Evolutionary conservation across 2,888 invertebrate genomes (phyloP), one percentile per base, ranked within the genome.

Genomic region (Agrotis clavis): DNA sequence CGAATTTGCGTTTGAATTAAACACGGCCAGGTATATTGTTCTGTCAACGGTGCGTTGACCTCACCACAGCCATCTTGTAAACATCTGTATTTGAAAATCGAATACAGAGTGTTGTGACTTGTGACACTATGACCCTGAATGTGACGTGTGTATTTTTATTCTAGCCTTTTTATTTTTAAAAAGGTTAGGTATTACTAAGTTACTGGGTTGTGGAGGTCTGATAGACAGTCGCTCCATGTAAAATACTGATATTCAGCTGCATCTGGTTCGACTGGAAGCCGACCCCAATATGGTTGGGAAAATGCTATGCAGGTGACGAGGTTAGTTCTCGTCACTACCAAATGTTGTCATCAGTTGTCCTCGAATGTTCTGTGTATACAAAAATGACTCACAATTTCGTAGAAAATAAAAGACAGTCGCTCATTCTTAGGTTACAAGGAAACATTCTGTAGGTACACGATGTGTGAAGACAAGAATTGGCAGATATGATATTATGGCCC

Each of bases 11-110:
- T 87, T 85, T 80, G 74, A 86, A 88, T 82, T 74, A 74, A 71
- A 81, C 76, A 76, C 76, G 79, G 80, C 65, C 77, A 82, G 77
- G 83, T 88, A 88, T 87, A 88, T 87, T 88, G 88, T 86, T 83
- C 77, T 86, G 86, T 88, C 85, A 87, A 83, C 70, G 57, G 82
- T 48, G 47, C 85, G 76, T 80, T 80, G 88, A 86, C 79, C 85
- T 62, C 66, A 54, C 69, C 65, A 71, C n/a, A 63, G 76, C 86
- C 82, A 82, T 84, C 79, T 86, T 84, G 75, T 64, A 70, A 84
- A 79, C 86, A 84, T 82, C 72, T 86, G 81, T 85, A 74, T 83
- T 86, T 59, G 61, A 77, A 83, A 71, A 70, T 74, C 54, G 71
- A 79, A 85, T 63, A 63, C 47, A 16, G 30, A 53, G 41, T 69